phyloP scores from a whole-genome alignment of 1,140 invertebrate genomes.

The Cylas formicarius region DNA sequence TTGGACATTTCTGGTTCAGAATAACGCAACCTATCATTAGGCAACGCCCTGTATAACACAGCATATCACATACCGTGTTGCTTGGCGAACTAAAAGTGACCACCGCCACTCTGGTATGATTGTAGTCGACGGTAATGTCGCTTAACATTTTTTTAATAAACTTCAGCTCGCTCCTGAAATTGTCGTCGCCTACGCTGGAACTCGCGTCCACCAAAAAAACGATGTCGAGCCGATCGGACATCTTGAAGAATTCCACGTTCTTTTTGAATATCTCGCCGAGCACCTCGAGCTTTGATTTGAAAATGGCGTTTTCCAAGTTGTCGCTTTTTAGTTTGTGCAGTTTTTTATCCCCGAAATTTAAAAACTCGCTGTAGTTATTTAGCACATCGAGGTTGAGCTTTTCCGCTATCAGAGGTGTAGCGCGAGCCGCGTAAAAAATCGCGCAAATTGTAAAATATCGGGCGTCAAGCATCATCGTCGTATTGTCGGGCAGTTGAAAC shows the following conservation, averaged over 20 bases:
- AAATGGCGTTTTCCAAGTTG: conserved; percentile 50
- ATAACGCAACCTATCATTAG: too few relatives aligned
- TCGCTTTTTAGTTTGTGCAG: conserved; percentile 17
- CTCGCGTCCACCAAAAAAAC: conserved; percentile 66
- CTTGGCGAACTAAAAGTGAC: conserved; percentile 59
- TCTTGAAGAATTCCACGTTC: conserved; percentile 44
- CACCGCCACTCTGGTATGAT: conserved; percentile 57
- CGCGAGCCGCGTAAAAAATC: too few relatives aligned
- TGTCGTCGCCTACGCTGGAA: conserved; percentile 56
- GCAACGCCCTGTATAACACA: too few relatives aligned
- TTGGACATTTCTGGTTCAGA: too few relatives aligned
- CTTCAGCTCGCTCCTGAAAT: conserved; percentile 62
- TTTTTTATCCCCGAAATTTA: conserved; percentile 39
- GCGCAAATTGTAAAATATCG: too few relatives aligned
- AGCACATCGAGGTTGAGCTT: conserved; percentile 20
- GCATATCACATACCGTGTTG: conserved; percentile 45
- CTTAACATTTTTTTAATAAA: conserved; percentile 66
- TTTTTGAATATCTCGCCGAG: conserved; percentile 49
- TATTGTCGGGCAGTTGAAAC: too few relatives aligned
- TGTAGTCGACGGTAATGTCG: conserved; percentile 58
- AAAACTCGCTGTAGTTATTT: conserved; percentile 36
- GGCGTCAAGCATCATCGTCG: too few relatives aligned
- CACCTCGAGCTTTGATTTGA: conserved; percentile 50
- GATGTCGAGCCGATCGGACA: conserved; percentile 48
- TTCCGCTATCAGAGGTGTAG: too few relatives aligned